A percentile compares a stretch with the other conserved stretches of the same genome.
Conservation (phyloP, 2,113 vertebrate genomes). For the Ursus arctos region DNA sequence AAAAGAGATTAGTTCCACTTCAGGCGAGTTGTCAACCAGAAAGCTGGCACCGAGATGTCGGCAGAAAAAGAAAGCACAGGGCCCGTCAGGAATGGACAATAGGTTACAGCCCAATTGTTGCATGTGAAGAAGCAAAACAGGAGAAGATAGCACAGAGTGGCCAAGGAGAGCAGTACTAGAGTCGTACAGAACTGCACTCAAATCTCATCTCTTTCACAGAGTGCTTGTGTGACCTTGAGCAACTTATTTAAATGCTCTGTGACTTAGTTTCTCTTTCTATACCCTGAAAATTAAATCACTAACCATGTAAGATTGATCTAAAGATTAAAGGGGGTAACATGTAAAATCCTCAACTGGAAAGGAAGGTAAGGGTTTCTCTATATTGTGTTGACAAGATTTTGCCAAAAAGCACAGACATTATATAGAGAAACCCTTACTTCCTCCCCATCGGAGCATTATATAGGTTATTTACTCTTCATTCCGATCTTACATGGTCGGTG, state of each 20-base stretch:
- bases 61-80: not conserved
- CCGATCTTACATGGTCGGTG: not conserved
- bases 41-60: not conserved
- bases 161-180: not conserved
- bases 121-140: not conserved
- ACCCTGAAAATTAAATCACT: not conserved
- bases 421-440: not conserved
- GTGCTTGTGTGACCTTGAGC: fast-evolving
- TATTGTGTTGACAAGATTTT: not conserved
- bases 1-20: not conserved
- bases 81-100: not conserved
- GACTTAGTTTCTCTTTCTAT: not conserved
- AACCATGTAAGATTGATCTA: not conserved
- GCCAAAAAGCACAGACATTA: not conserved
- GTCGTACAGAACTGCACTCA: not conserved
- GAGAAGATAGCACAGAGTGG: not conserved
- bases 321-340: not conserved
- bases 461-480: not conserved
- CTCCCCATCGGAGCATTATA: not conserved
- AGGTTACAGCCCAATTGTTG: not conserved
- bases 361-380: not conserved
- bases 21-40: not conserved
- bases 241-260: not conserved
- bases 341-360: not conserved
- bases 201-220: not conserved